Evolutionary conservation across 2,888 invertebrate genomes (phyloP).

Genomic region (Operophtera brumata): DNA sequence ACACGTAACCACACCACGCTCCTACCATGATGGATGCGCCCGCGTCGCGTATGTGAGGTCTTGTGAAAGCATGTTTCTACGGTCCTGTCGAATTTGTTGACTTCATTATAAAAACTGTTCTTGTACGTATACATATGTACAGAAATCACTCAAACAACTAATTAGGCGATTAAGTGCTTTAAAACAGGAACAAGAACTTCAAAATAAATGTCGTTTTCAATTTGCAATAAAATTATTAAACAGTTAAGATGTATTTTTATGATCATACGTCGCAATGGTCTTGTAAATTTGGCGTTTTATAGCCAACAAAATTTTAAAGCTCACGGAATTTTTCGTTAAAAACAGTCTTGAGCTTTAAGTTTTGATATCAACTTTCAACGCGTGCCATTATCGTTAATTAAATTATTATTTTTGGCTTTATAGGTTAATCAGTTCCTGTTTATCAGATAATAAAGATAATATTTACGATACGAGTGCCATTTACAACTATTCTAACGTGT

Average conservation of each 20-base stretch:
- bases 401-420: conserved; percentile 26
- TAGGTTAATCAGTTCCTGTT: conserved; percentile 32
- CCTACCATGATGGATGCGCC: conserved; percentile 76
- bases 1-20: conserved; percentile 62
- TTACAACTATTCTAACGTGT: conserved; percentile 9
- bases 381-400: conserved; percentile 28
- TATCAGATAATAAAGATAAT: conserved; percentile 11
- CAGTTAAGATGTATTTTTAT: conserved; percentile 53
- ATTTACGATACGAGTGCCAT: conserved; percentile 13
- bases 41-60: conserved; percentile 61
- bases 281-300: conserved; percentile 62
- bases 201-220: conserved; percentile 54
- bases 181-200: conserved; percentile 35
- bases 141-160: neutral
- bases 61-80: conserved; percentile 49
- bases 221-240: conserved; percentile 56
- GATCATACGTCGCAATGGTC: conserved; percentile 51
- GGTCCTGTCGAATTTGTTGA: conserved; percentile 27
- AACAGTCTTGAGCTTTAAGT: conserved; percentile 21
- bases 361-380: conserved; percentile 30
- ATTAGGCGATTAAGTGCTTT: conserved; percentile 10
- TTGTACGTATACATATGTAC: conserved; percentile 1
- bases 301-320: conserved; percentile 45
- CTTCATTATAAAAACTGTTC: conserved; percentile 18
- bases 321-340: conserved; percentile 44